Conservation (phyloP, 2,797 vertebrate species). For the Acanthornis magna region DNA sequence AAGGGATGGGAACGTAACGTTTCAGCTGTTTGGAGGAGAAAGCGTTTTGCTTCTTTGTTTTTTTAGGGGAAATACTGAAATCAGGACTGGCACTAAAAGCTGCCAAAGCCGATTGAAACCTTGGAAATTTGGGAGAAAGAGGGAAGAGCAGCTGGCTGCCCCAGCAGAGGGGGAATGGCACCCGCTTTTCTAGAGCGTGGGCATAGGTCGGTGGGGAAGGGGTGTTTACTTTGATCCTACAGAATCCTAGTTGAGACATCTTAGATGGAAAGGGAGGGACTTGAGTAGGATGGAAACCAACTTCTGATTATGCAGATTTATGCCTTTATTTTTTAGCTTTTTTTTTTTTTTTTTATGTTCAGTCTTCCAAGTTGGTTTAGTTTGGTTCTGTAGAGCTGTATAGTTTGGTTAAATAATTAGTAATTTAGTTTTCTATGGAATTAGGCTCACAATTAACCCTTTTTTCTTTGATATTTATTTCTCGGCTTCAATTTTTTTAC, state of each 20-base stretch:
- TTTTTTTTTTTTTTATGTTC: conserved; percentile 64
- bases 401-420: conserved; percentile 76
- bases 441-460: conserved; percentile 77
- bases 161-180: not conserved
- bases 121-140: not conserved
- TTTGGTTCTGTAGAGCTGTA: conserved; percentile 75
- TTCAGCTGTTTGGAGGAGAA: not conserved
- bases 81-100: conserved; percentile 10
- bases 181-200: not conserved
- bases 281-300: conserved; percentile 58
- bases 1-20: not conserved
- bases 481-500: conserved; percentile 66
- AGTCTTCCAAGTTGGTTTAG: conserved; percentile 76
- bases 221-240: not conserved
- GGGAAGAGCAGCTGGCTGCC: not conserved
- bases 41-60: not conserved
- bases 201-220: not conserved
- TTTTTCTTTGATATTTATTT: conserved; percentile 86
- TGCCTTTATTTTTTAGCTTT: conserved; percentile 79
- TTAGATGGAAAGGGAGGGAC: conserved; percentile 33
- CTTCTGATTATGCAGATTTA: conserved; percentile 73
- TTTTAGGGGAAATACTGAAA: not conserved
- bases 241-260: conserved; percentile 30
- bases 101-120: not conserved
- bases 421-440: conserved; percentile 75